Conservation (phyloP, 2,888 invertebrate genomes). For the Frankliniella intonsa region DNA sequence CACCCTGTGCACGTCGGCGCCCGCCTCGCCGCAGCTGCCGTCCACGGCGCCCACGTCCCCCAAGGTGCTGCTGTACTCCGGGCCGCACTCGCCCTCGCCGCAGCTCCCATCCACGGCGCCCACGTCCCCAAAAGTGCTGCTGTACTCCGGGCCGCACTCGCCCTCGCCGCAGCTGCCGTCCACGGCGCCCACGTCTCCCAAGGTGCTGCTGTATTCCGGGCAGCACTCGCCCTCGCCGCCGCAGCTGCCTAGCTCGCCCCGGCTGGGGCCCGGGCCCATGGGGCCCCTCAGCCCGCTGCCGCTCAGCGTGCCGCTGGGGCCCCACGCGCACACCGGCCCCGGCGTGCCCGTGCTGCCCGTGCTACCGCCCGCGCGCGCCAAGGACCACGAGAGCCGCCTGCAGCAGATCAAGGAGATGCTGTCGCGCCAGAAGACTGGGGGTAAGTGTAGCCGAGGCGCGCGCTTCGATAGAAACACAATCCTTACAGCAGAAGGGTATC, state of each 20-base stretch:
- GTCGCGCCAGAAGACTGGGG: neutral
- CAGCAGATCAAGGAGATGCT: conserved; percentile 18
- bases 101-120: conserved; percentile 39
- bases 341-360: conserved; percentile 2
- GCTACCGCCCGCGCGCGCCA: conserved; percentile 16
- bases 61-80: conserved; percentile 32
- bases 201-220: neutral
- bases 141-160: neutral
- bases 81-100: conserved; percentile 37
- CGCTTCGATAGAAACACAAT: neutral
- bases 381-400: neutral
- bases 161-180: conserved; percentile 36
- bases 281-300: neutral
- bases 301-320: neutral
- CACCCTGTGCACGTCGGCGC: conserved; percentile 44
- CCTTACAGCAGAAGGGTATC: no score
- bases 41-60: conserved; percentile 39
- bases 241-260: conserved; percentile 38
- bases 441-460: neutral
- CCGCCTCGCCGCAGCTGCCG: conserved; percentile 41
- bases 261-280: conserved; percentile 14
- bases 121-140: conserved; percentile 33
- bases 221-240: conserved; percentile 24
- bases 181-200: conserved; percentile 38
- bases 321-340: neutral